Evolutionary conservation across 2,888 invertebrate genomes (phyloP).

Genomic region (Rhagium mordax): DNA sequence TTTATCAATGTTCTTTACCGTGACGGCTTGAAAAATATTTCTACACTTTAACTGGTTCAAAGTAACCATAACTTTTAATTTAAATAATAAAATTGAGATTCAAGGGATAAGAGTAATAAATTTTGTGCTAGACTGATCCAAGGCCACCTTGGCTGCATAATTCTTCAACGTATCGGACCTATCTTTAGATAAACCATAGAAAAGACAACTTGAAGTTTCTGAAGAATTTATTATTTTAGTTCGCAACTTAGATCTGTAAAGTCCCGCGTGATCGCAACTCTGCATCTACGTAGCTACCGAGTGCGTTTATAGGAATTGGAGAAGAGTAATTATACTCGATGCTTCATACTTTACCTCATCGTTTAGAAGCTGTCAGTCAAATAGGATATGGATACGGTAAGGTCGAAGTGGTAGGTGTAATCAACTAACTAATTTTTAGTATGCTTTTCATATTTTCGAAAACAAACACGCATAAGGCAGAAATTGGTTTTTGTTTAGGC

Average conservation of each 20-base stretch:
- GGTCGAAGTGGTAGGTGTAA: no score
- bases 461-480: no score
- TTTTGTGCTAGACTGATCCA: conserved; percentile 63
- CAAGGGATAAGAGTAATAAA: conserved; percentile 64
- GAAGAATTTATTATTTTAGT: conserved; percentile 65
- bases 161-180: conserved; percentile 63
- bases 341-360: conserved; percentile 2
- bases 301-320: conserved; percentile 31
- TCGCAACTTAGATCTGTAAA: conserved; percentile 58
- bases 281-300: conserved; percentile 23
- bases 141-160: conserved; percentile 65
- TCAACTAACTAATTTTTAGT: no score
- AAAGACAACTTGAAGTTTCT: conserved; percentile 63
- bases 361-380: no score
- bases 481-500: no score
- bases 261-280: conserved; percentile 31
- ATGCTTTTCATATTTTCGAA: no score
- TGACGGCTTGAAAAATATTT: conserved; percentile 1
- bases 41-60: neutral
- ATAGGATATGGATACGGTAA: no score
- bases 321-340: conserved; percentile 26
- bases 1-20: neutral
- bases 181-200: conserved; percentile 65
- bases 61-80: conserved; percentile 52
- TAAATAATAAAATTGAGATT: conserved; percentile 63